phyloP scores from a whole-genome alignment of 2,113 vertebrate species.

The Tauraco erythrolophus region DNA sequence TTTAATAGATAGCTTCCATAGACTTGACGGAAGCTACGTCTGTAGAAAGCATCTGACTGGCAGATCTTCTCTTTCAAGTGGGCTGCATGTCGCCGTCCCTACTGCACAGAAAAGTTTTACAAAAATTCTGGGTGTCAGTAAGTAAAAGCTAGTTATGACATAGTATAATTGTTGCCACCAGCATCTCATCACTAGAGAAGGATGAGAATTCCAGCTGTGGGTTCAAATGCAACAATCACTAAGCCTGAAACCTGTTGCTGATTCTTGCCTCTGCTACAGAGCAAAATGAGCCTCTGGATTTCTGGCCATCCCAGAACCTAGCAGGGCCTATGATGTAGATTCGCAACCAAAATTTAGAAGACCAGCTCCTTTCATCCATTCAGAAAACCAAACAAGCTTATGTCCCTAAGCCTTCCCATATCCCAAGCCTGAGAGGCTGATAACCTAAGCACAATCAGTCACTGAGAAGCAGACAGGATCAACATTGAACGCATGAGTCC shows the following conservation, averaged over 20 bases:
- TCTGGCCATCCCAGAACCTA: not conserved
- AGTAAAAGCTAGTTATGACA: not conserved
- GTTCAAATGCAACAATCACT: not conserved
- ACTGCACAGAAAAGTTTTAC: not conserved
- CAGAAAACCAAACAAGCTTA: not conserved
- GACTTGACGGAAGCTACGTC: not conserved
- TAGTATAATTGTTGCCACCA: not conserved
- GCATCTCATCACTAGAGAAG: not conserved
- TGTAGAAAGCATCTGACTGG: not conserved
- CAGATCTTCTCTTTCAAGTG: not conserved
- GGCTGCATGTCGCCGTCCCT: not conserved
- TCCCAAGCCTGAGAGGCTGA: not conserved
- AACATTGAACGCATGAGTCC: not conserved
- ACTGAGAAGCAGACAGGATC: not conserved
- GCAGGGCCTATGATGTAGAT: not conserved
- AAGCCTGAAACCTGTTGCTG: not conserved
- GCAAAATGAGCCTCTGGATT: not conserved
- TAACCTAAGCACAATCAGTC: not conserved
- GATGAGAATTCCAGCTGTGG: not conserved
- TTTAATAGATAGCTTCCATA: not conserved
- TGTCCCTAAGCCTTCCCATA: not conserved
- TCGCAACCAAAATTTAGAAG: not conserved
- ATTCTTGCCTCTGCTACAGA: not conserved
- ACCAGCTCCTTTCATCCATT: not conserved
- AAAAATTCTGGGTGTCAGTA: not conserved